phyloP scores from a whole-genome alignment of 2,888 invertebrate genomes.

The Spodoptera picta region DNA sequence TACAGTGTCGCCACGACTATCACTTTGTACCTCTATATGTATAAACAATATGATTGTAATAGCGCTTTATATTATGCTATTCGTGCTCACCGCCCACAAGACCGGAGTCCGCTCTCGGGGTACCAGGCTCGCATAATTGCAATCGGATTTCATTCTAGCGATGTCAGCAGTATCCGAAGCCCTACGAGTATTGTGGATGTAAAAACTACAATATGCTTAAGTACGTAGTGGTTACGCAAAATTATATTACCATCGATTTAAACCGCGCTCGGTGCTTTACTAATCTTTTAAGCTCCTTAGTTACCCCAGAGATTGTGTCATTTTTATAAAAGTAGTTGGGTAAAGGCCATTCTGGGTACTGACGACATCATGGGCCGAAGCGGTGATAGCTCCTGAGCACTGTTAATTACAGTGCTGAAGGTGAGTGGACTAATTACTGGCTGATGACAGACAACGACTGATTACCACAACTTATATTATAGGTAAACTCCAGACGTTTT shows the following conservation, averaged over 20 bases:
- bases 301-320: background rate
- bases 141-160: slow-evolving; percentile 46
- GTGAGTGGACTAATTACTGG: slow-evolving; percentile 1
- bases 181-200: slow-evolving; percentile 26
- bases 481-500: slow-evolving; percentile 16
- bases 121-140: slow-evolving; percentile 48
- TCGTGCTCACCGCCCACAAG: background rate
- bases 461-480: slow-evolving; percentile 12
- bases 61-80: too few relatives aligned
- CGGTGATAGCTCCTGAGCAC: background rate
- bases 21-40: too few relatives aligned
- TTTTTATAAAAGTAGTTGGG: slow-evolving; percentile 2
- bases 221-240: slow-evolving; percentile 13
- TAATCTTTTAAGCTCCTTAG: slow-evolving; percentile 12
- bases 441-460: slow-evolving; percentile 8
- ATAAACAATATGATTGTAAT: too few relatives aligned
- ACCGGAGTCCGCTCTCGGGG: slow-evolving; percentile 13
- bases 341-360: background rate
- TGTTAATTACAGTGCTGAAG: background rate
- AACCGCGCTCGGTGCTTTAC: slow-evolving; percentile 1
- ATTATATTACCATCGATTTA: slow-evolving; percentile 28
- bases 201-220: slow-evolving; percentile 48
- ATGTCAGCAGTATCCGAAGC: slow-evolving; percentile 36
- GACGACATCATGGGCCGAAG: slow-evolving; percentile 4
- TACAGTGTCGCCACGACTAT: too few relatives aligned